Percentiles rank a stretch among this genome's conserved stretches.
Evolutionary conservation across 2,888 invertebrate species (phyloP).

Genomic region (Azorinus chamasolen): DNA sequence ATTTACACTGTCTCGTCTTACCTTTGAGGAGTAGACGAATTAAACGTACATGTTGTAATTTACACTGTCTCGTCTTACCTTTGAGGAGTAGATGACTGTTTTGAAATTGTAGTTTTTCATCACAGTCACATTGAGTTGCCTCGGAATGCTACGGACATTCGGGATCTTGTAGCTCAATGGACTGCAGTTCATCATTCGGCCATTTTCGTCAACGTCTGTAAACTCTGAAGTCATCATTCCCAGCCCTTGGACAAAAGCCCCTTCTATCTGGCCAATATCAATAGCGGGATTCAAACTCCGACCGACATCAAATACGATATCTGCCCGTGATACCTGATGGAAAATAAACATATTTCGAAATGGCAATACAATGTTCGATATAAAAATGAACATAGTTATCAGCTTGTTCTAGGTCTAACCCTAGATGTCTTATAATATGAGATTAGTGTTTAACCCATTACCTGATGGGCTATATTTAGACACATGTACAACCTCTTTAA

Average conservation of each 20-base stretch:
- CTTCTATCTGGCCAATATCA: constrained; percentile 82
- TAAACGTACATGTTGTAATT: too few relatives aligned
- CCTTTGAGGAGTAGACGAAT: constrained; percentile 98
- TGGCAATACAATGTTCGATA: too few relatives aligned
- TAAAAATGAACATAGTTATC: too few relatives aligned
- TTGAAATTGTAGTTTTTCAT: constrained; percentile 95
- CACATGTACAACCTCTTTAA: too few relatives aligned
- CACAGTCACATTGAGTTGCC: constrained; percentile 95
- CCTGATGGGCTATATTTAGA: too few relatives aligned
- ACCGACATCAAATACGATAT: constrained; percentile 82
- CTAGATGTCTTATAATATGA: too few relatives aligned
- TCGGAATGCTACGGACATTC: constrained; percentile 95
- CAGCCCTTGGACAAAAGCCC: constrained; percentile 72
- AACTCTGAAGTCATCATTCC: constrained; percentile 60
- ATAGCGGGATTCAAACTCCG: constrained; percentile 80
- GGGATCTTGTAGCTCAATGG: constrained; percentile 98
- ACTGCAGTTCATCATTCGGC: constrained; percentile 93
- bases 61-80: constrained; percentile 89
- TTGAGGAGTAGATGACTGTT: constrained; percentile 96
- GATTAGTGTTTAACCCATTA: too few relatives aligned
- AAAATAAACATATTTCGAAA: too few relatives aligned
- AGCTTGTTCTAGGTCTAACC: too few relatives aligned
- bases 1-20: constrained; percentile 88
- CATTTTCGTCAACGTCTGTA: constrained; percentile 83
- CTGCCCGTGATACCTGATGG: constrained; percentile 72